phyloP scores from a whole-genome alignment of 2,797 vertebrate species.

The Alcedo quadribrachys region DNA sequence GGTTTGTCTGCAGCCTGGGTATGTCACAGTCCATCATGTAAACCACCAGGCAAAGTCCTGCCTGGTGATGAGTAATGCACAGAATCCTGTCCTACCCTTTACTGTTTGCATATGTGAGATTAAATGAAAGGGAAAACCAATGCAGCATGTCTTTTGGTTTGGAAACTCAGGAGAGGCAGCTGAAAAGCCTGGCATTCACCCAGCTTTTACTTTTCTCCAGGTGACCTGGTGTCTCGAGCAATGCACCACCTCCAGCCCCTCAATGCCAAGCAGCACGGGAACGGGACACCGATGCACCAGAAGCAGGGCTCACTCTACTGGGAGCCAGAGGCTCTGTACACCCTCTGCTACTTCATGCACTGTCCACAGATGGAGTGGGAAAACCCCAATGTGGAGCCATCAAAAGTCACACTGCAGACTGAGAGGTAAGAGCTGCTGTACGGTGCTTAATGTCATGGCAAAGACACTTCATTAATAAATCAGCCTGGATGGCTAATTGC shows the following conservation, averaged over 20 bases:
- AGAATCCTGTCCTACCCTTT: neutral
- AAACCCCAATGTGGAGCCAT: conserved; percentile 94
- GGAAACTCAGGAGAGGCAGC: neutral
- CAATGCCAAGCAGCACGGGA: conserved; percentile 88
- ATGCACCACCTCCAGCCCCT: conserved; percentile 96
- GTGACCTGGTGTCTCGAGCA: conserved; percentile 93
- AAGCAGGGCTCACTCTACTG: conserved; percentile 90
- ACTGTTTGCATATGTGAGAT: neutral
- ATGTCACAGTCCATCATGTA: accelerated
- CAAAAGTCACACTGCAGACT: conserved; percentile 91
- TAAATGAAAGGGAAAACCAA: neutral
- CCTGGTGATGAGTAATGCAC: neutral
- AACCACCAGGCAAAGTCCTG: neutral
- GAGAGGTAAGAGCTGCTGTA: conserved; percentile 86
- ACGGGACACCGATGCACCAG: conserved; percentile 91
- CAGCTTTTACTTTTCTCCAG: conserved; percentile 76
- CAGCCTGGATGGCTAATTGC: conserved; percentile 25
- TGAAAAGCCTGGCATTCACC: neutral
- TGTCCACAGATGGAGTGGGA: conserved; percentile 98
- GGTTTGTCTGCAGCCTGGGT: neutral
- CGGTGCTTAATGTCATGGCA: accelerated
- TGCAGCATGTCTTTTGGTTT: accelerated
- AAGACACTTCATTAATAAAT: neutral
- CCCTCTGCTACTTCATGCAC: conserved; percentile 99
- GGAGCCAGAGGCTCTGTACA: conserved; percentile 95